phyloP scores from a whole-genome alignment of 2,888 invertebrate genomes.

The Sipha maydis region DNA sequence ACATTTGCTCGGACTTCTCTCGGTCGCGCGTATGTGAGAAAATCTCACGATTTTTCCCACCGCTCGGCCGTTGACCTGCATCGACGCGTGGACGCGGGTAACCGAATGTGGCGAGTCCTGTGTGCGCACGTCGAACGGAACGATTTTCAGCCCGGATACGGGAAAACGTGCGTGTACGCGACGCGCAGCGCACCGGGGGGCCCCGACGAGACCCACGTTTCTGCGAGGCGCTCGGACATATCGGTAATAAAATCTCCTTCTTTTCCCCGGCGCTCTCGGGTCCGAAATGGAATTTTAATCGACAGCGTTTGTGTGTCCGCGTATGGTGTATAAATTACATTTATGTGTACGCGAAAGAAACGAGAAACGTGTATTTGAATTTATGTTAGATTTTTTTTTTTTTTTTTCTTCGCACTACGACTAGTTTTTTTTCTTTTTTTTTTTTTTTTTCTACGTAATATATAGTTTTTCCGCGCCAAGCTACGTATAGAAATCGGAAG shows the following conservation, averaged over 20 bases:
- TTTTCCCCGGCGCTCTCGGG: background rate
- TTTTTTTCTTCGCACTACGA: background rate
- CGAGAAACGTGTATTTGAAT: slow-evolving; percentile 32
- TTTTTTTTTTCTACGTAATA: slow-evolving; percentile 5
- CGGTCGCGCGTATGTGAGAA: slow-evolving; percentile 31
- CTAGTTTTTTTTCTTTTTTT: background rate
- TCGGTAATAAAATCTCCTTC: slow-evolving; percentile 52
- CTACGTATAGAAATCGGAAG: background rate
- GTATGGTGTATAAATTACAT: background rate
- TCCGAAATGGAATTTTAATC: slow-evolving; percentile 54
- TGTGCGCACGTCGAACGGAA: slow-evolving; percentile 6
- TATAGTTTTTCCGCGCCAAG: background rate
- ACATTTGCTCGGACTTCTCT: slow-evolving; percentile 44
- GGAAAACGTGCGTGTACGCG: background rate
- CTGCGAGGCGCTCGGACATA: slow-evolving; percentile 24
- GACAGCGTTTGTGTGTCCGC: background rate
- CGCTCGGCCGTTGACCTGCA: slow-evolving; percentile 40
- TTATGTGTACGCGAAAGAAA: slow-evolving; percentile 2
- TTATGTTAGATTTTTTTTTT: slow-evolving; percentile 35
- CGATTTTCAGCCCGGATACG: slow-evolving; percentile 37
- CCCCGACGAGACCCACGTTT: slow-evolving; percentile 19
- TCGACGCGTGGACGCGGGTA: background rate
- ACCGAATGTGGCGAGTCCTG: background rate
- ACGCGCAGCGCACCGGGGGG: background rate
- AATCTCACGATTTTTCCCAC: no score